Evolutionary conservation across 2,888 invertebrate genomes (phyloP), one percentile per base, ranked within the genome.

Genomic region (Glyphotaelius pellucidus): DNA sequence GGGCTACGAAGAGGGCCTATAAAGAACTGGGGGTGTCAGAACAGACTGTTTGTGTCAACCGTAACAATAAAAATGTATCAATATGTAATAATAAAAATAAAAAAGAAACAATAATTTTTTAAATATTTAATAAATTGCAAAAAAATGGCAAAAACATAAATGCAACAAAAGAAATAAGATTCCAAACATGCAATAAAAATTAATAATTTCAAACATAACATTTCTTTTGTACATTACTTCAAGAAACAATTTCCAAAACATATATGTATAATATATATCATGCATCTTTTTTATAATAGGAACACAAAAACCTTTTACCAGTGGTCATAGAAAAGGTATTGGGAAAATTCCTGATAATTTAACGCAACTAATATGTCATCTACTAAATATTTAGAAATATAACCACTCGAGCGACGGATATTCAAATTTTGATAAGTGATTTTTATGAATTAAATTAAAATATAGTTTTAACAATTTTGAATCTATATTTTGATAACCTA

Each of bases 101-200:
- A 88, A 88, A 88, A 79, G 25, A 52, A 88, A 88, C 47, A 67
- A 67, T 32, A 79, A 1, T 67, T 88, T 86, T 88, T 88, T 5
- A 67, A 67, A 88, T 30, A 11, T 67, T 52, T 67, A 88, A 67
- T 88, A 88, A 32, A 88, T 67, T 88, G n/a, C 52, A 88, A 31
- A 88, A 32, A 86, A 47, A 86, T 86, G 42, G 47, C 86, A 47
- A 86, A 86, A 86, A 86, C 42, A 30, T 47, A 42, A 31, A 52
- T 67, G 67, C 67, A 67, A 38, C n/a, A 47, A 86, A 86, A 86
- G 30, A 42, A 86, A 86, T 47, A 81, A n/a, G 85, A 86, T 86
- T 86, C 52, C 88, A 67, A 88, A 88, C 88, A 88, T 31, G 52
- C 88, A 88, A 88, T 88, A 88, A 88, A 67, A 19, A 88, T 19